A percentile compares a stretch with the other conserved stretches of the same genome.
Evolutionary conservation across 2,797 vertebrate genomes (phyloP).

Genomic region (Esox lucius): DNA sequence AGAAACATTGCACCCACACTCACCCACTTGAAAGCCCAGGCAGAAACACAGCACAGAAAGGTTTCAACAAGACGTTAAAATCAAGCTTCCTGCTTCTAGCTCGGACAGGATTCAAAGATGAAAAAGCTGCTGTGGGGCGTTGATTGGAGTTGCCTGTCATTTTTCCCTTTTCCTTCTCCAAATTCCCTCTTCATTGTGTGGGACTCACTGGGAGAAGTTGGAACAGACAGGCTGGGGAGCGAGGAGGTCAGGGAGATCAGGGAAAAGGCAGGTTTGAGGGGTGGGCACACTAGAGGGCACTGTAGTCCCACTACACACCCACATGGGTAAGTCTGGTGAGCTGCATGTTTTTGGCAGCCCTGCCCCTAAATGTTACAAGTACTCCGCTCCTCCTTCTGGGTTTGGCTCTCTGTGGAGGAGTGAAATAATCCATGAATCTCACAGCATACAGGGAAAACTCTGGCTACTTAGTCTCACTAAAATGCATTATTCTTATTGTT

Average conservation of each 20-base stretch:
- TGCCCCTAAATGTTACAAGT: constrained; percentile 45
- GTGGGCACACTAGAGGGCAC: constrained; percentile 31
- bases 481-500: neutral
- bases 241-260: constrained; percentile 7
- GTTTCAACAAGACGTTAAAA: neutral
- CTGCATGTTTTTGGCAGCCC: constrained; percentile 34
- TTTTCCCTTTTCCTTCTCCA: neutral
- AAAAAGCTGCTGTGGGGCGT: neutral
- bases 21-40: constrained; percentile 7
- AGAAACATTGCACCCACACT: constrained; percentile 13
- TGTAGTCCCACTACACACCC: constrained; percentile 19
- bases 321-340: constrained; percentile 28
- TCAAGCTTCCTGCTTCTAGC: neutral
- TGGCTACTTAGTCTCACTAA: neutral
- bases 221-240: neutral
- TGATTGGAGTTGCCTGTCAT: neutral
- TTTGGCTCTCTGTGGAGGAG: constrained; percentile 40
- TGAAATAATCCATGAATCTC: neutral
- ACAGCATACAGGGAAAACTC: neutral
- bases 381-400: constrained; percentile 43
- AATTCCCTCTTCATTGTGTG: neutral
- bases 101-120: neutral
- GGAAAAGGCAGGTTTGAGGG: constrained; percentile 24
- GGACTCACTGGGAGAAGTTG: neutral
- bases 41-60: neutral